These are phyloP conservation scores for Cliona cf. orientalis DNA, from an alignment of 37 sponge, comb jelly and placozoan genomes.

Conservation along the genomic window DNA sequence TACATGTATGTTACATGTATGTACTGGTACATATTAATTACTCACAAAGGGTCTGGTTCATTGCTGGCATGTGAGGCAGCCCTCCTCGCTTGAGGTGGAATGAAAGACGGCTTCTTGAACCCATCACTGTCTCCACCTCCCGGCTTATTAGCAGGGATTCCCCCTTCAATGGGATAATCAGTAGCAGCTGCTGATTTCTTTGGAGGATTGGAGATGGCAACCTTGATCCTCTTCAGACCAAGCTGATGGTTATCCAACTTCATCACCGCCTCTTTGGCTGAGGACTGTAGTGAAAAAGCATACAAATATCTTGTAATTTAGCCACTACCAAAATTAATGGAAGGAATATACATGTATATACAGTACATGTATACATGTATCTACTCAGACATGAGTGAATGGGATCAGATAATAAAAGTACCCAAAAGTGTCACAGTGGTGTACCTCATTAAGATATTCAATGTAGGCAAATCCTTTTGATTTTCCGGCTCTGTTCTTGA, in stretches of 20 bases:
- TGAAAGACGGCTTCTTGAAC: slow-evolving; percentile 24
- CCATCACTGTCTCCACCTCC: slow-evolving; percentile 17
- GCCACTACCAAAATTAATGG: too few relatives aligned
- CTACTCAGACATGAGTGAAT: background rate
- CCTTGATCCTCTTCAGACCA: slow-evolving; percentile 45
- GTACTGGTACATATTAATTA: background rate
- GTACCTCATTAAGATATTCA: slow-evolving; percentile 69
- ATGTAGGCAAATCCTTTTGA: slow-evolving; percentile 83
- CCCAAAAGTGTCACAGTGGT: background rate
- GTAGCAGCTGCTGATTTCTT: background rate
- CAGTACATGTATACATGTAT: background rate
- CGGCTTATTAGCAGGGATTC: background rate
- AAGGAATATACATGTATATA: too few relatives aligned
- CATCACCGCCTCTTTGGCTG: slow-evolving; percentile 62
- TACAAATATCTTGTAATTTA: too few relatives aligned
- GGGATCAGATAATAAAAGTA: background rate
- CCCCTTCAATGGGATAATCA: background rate
- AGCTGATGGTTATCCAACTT: slow-evolving; percentile 47
- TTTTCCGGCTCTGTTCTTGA: slow-evolving; percentile 47
- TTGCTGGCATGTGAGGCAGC: background rate
- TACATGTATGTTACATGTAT: too few relatives aligned
- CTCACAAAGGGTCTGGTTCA: slow-evolving; percentile 6
- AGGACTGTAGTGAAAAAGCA: slow-evolving; percentile 57
- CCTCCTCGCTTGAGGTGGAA: background rate
- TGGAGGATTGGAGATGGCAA: slow-evolving; percentile 84